Percentiles rank a stretch among this genome's conserved stretches.
These are phyloP conservation scores for Enteromius afrohamiltoni DNA, from an alignment of 2,797 vertebrate genomes.

Conservation along the genomic window DNA sequence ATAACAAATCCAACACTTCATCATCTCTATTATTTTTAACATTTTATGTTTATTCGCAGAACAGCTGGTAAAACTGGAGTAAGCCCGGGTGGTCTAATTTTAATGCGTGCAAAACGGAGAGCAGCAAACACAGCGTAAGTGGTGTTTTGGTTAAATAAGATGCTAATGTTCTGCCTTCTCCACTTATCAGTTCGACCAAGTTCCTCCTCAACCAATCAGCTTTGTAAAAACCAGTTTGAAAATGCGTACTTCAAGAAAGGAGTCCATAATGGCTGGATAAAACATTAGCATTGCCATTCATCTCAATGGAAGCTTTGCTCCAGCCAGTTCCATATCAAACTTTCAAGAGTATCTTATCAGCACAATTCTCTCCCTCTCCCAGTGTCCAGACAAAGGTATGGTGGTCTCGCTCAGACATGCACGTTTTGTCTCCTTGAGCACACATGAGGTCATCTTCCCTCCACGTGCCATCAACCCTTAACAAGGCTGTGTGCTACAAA, in stretches of 20 bases:
- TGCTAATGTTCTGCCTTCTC: background rate
- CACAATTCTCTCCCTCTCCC: conserved; percentile 10
- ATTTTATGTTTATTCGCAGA: conserved; percentile 39
- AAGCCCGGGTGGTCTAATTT: conserved; percentile 20
- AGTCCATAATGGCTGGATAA: background rate
- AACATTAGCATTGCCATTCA: background rate
- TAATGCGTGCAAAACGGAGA: background rate
- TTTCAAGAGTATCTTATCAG: conserved; percentile 27
- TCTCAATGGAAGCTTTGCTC: background rate
- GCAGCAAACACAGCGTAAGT: background rate
- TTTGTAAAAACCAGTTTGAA: background rate
- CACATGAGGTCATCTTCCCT: conserved; percentile 49
- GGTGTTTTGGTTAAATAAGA: background rate
- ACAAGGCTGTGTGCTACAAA: conserved; percentile 7
- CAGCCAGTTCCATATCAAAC: conserved; percentile 16
- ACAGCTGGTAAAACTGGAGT: conserved; percentile 26
- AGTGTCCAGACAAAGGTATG: conserved; percentile 29
- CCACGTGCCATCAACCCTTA: conserved; percentile 41
- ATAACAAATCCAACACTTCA: conserved; percentile 47
- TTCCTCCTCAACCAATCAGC: background rate
- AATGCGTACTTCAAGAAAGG: background rate
- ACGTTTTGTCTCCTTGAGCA: conserved; percentile 35
- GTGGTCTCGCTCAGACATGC: conserved; percentile 32
- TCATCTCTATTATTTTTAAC: conserved; percentile 48
- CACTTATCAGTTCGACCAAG: background rate